Evolutionary conservation across 2,888 invertebrate species (phyloP).

Genomic region (Andrena bicolor): DNA sequence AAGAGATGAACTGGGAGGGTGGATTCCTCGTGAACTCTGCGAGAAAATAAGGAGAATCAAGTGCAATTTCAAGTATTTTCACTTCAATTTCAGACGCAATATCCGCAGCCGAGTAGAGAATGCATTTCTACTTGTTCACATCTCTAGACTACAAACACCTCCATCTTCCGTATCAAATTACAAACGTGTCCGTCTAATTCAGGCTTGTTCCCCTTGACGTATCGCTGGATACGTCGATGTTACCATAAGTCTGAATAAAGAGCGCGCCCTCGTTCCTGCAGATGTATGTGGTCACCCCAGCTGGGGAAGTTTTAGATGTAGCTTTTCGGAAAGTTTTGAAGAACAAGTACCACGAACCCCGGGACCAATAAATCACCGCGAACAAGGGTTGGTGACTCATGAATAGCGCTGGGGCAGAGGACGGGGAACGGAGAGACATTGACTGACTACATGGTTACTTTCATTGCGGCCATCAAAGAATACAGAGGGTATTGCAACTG

Average conservation of each 20-base stretch:
- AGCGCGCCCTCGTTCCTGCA: slow-evolving; percentile 1
- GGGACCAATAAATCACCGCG: slow-evolving; percentile 31
- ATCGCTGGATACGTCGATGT: neutral
- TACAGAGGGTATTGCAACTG: slow-evolving; percentile 8
- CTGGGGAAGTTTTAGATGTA: slow-evolving; percentile 27
- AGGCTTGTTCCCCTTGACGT: neutral
- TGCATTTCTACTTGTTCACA: too few relatives aligned
- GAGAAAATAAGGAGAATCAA: too few relatives aligned
- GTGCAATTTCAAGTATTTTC: too few relatives aligned
- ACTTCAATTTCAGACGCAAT: too few relatives aligned
- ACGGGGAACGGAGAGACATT: neutral
- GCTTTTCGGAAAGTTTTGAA: slow-evolving; percentile 31
- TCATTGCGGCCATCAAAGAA: slow-evolving; percentile 12
- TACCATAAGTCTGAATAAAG: slow-evolving; percentile 6
- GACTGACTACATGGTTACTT: slow-evolving; percentile 10
- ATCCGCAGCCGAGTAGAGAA: too few relatives aligned
- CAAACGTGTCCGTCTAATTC: neutral
- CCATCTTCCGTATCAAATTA: neutral
- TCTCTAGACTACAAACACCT: too few relatives aligned
- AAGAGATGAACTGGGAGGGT: too few relatives aligned
- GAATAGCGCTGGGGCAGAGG: slow-evolving; percentile 21
- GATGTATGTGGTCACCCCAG: slow-evolving; percentile 21
- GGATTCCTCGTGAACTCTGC: too few relatives aligned
- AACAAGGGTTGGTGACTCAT: slow-evolving; percentile 39
- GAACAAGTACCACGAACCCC: slow-evolving; percentile 28